Evolutionary conservation across 1,140 invertebrate genomes (phyloP).

Genomic region (Artemia franciscana): DNA sequence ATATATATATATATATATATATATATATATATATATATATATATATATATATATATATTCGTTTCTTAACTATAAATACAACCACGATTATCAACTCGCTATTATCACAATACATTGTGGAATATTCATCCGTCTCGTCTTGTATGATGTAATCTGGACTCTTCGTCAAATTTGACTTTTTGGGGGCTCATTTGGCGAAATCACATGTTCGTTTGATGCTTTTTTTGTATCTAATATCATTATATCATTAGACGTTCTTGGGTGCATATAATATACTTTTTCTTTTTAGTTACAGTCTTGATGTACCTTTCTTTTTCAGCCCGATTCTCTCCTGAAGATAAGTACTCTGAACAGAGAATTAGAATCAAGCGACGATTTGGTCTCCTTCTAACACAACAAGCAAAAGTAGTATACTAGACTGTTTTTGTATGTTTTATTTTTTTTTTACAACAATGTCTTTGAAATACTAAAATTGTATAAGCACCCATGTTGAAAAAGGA

Average conservation of each 20-base stretch:
- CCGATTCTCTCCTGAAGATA: constrained; percentile 84
- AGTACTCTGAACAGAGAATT: constrained; percentile 70
- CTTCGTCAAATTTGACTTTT: too few species aligned
- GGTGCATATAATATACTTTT: not conserved
- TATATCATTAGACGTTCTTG: not conserved
- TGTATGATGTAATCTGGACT: too few species aligned
- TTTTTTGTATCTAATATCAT: not conserved
- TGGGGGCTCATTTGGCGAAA: too few species aligned
- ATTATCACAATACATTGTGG: too few species aligned
- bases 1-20: too few species aligned
- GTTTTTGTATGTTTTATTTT: not conserved
- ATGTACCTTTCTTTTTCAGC: constrained; percentile 30
- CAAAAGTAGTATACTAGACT: constrained; percentile 35
- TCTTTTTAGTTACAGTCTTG: not conserved
- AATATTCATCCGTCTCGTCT: too few species aligned
- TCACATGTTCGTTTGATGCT: not conserved
- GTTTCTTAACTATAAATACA: too few species aligned
- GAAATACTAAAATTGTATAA: not conserved
- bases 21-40: too few species aligned
- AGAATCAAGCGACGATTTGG: constrained; percentile 75
- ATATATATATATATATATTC: too few species aligned
- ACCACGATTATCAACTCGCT: too few species aligned
- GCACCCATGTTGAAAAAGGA: not conserved
- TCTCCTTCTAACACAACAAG: constrained; percentile 61
- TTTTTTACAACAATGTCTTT: not conserved